Percentiles rank a stretch among this genome's conserved stretches.
phyloP scores from a whole-genome alignment of 1,140 invertebrate genomes.

The Drosophila ambigua region DNA sequence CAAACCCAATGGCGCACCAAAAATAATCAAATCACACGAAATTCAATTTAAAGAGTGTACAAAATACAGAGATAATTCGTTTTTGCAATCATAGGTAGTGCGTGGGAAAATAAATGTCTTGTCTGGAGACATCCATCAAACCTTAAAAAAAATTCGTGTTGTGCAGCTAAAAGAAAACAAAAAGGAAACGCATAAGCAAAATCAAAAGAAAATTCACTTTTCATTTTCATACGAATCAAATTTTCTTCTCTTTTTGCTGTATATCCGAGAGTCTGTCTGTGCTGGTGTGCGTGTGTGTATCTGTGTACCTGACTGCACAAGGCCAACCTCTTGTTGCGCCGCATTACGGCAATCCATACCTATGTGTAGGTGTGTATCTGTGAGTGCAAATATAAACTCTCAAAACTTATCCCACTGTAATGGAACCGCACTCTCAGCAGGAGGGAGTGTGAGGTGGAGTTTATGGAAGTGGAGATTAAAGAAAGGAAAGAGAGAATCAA shows the following conservation, averaged over 20 bases:
- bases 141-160: too few species aligned
- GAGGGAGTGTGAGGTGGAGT: neutral
- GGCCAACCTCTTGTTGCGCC: slow-evolving; percentile 79
- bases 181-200: slow-evolving; percentile 4
- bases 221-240: slow-evolving; percentile 39
- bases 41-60: slow-evolving; percentile 39
- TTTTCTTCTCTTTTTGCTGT: slow-evolving; percentile 27
- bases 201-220: slow-evolving; percentile 37
- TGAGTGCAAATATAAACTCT: slow-evolving; percentile 51
- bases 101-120: slow-evolving; percentile 44
- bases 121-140: slow-evolving; percentile 28
- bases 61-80: slow-evolving; percentile 30
- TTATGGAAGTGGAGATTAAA: neutral
- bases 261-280: slow-evolving; percentile 2
- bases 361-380: slow-evolving; percentile 1
- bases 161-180: neutral
- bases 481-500: slow-evolving; percentile 42
- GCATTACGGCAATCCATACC: slow-evolving; percentile 41
- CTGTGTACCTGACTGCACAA: slow-evolving; percentile 60
- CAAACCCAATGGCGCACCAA: slow-evolving; percentile 23
- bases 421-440: slow-evolving; percentile 7
- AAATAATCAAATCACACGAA: slow-evolving; percentile 4
- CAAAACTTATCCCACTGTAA: slow-evolving; percentile 34
- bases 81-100: slow-evolving; percentile 14
- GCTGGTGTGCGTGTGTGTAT: slow-evolving; percentile 34